Evolutionary conservation across 2,888 invertebrate species (phyloP).

Genomic region (Epiblema foenella): DNA sequence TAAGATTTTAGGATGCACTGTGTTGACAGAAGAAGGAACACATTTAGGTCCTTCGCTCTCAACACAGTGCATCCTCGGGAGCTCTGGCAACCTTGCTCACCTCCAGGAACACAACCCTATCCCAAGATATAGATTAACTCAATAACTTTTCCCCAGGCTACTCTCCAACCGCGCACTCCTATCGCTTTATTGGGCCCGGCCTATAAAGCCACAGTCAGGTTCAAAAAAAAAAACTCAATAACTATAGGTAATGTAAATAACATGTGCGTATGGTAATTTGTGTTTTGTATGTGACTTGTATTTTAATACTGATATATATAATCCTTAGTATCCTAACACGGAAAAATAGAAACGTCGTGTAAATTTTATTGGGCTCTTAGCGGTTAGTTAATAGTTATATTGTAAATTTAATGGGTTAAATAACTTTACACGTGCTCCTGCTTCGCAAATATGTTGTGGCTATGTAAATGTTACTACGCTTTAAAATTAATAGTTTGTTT

Average conservation of each 20-base stretch:
- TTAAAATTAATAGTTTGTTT: slow-evolving; percentile 1
- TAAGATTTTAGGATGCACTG: too few species aligned
- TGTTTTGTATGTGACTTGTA: slow-evolving; percentile 14
- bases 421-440: not conserved
- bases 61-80: too few species aligned
- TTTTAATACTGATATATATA: slow-evolving; percentile 12
- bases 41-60: too few species aligned
- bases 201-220: too few species aligned
- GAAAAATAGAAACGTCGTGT: slow-evolving; percentile 21
- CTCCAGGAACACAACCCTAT: too few species aligned
- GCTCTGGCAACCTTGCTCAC: too few species aligned
- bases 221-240: too few species aligned
- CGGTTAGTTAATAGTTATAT: slow-evolving; percentile 16
- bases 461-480: not conserved
- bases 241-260: slow-evolving; percentile 4
- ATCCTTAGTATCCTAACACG: slow-evolving; percentile 11
- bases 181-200: too few species aligned
- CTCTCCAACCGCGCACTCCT: too few species aligned
- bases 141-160: too few species aligned
- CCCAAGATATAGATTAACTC: too few species aligned
- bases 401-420: slow-evolving; percentile 11
- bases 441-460: not conserved
- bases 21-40: too few species aligned
- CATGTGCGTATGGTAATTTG: slow-evolving; percentile 4
- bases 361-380: slow-evolving; percentile 34